phyloP scores from a whole-genome alignment of 2,888 invertebrate genomes.

The Leptothorax acervorum region DNA sequence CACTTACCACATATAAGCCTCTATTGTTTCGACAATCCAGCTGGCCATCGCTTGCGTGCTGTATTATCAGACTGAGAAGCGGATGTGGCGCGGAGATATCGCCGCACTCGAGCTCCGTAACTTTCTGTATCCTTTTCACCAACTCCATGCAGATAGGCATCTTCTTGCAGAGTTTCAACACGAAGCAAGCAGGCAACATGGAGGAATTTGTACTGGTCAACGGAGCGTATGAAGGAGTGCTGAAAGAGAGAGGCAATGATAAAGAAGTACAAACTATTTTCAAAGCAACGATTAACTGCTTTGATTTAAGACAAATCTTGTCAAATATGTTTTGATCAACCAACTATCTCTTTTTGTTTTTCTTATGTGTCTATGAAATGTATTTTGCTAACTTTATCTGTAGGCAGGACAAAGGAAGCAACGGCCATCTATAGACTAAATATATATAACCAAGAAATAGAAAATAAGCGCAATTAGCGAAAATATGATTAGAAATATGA shows the following conservation, averaged over 20 bases:
- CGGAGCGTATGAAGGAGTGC: constrained; percentile 92
- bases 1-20: constrained; percentile 94
- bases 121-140: constrained; percentile 89
- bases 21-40: constrained; percentile 91
- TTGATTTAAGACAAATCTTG: neutral
- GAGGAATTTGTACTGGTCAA: constrained; percentile 94
- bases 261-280: neutral
- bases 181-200: constrained; percentile 96
- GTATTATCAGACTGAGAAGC: constrained; percentile 92
- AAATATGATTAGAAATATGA: neutral
- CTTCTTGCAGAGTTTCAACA: constrained; percentile 92
- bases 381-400: neutral
- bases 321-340: neutral
- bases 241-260: constrained; percentile 83
- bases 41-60: constrained; percentile 91
- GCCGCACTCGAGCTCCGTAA: constrained; percentile 88
- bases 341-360: neutral
- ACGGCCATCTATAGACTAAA: neutral
- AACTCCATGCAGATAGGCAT: constrained; percentile 94
- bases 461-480: neutral
- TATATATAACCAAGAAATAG: neutral
- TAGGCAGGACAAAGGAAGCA: neutral
- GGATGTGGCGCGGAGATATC: constrained; percentile 88
- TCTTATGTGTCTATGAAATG: neutral
- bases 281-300: neutral